Evolutionary conservation across 2,888 invertebrate species (phyloP), one percentile per base, ranked within the genome.

Genomic region (Odontocolon sp.): DNA sequence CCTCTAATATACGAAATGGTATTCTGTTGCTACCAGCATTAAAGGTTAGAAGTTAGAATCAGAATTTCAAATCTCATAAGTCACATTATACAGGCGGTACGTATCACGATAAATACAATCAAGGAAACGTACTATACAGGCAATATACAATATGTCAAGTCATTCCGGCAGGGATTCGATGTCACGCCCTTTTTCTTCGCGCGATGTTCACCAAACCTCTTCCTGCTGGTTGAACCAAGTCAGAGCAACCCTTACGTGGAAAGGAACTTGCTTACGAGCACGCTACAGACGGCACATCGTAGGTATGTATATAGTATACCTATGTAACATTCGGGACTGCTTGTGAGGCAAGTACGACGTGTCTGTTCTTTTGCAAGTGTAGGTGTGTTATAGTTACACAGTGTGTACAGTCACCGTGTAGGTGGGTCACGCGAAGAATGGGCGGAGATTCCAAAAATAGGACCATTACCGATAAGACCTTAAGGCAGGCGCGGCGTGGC

Each of bases 391-490:
- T 40, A 8, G n/a, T 5, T 28, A 57, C 40, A 59, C 59, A 33
- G 50, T 54, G 63, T 67, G 72, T n/a, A n/a, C n/a, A n/a, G n/a
- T 47, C 38, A 33, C 69, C 47, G 70, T 73, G 74, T 74, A 63
- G 81, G 78, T 87, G 85, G 87, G 87, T 88, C 89, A 90, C 89
- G 89, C 89, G 86, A 90, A 88, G 85, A 88, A 88, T 88, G 88
- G 89, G 89, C 86, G 89, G 87, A 81, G 88, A 89, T 86, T 90
- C 89, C 89, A 87, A 90, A 90, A 90, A 90, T 89, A 90, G 89
- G 87, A 87, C 84, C 86, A 88, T 88, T 89, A 88, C 87, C 87
- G 89, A 89, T 89, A 89, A 89, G 89, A 82, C 85, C 85, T 83
- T 77, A 80, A 78, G 59, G 64, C 78, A 82, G 84, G 87, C 84